Base-by-base conservation (phyloP, 2,888 invertebrate genomes). In the Apeira syringaria region DNA sequence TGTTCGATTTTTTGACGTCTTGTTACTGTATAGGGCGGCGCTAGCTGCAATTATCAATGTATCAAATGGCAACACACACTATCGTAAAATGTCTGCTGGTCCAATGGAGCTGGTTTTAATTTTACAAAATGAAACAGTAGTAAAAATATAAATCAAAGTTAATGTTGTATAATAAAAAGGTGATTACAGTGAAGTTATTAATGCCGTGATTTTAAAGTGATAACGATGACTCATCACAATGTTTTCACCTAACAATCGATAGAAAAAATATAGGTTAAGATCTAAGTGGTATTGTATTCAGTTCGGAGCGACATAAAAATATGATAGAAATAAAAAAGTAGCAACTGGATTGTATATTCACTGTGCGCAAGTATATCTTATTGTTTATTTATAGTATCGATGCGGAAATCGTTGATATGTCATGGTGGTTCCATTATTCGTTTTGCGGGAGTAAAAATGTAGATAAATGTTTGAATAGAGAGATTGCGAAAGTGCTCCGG, bases 221-320 rank as follows among this genome's bases (percentile, higher is more conserved):
- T 47, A 58, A 69, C 50, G 59, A 74, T 82, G 79, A 82, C 67
- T 80, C 79, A 82, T 75, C 42, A 55, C 56, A 69, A 80, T 87
- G 85, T 86, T 87, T 87, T 87, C 83, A 87, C 86, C 84, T 85
- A 87, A 87, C 84, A 89, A 89, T 89, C 86, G 84, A 89, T 89
- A 79, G 76, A 80, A 79, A 75, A 80, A 80, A 88, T 87, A 84
- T 86, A 88, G 89, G 88, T 89, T 88, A 88, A 86, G 77, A 86
- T 81, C 77, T 82, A 64, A 68, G 74, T 74, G 75, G 70, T 79
- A 75, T 80, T 83, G 78, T 81, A 75, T 82, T 75, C 72, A 59
- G 66, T 73, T 77, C 60, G 53, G 61, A 79, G 74, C 74, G 74
- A 74, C 77, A 72, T 68, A 75, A 71, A 78, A 73, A 72, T 74